These are phyloP conservation scores for Nyctereutes procyonoides DNA, from an alignment of 2,113 vertebrate species.

Conservation along the genomic window DNA sequence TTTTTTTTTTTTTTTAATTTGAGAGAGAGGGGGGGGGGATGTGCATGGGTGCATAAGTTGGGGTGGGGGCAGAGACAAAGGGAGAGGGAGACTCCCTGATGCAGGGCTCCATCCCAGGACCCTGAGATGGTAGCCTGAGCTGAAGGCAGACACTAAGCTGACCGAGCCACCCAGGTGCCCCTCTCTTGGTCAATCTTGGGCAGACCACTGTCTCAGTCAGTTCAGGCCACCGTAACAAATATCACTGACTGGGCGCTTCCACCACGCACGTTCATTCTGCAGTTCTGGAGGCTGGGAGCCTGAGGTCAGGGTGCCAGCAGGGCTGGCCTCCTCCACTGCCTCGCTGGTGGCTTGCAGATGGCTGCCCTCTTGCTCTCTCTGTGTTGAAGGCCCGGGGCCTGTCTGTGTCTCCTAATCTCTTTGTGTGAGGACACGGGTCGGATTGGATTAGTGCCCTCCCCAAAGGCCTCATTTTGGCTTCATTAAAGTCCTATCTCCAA, in stretches of 20 bases:
- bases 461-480: not conserved
- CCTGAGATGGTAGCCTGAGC: too few species aligned
- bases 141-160: too few species aligned
- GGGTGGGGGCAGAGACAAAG: too few species aligned
- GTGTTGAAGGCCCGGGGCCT: rapidly evolving
- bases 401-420: not conserved
- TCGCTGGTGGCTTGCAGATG: not conserved
- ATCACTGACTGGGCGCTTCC: not conserved
- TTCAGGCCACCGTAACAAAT: rapidly evolving
- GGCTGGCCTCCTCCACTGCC: not conserved
- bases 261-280: not conserved
- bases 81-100: too few species aligned
- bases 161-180: too few species aligned
- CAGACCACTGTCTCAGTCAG: not conserved
- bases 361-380: not conserved
- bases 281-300: not conserved
- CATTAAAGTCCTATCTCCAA: not conserved
- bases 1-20: too few species aligned
- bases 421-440: not conserved
- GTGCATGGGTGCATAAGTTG: too few species aligned
- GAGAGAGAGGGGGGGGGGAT: too few species aligned
- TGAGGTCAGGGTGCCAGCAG: not conserved
- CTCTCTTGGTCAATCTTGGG: not conserved
- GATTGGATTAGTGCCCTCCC: not conserved
- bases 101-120: too few species aligned